Evolutionary conservation across 2,797 vertebrate species (phyloP).

Genomic region (Crossoptilon crossoptilon): DNA sequence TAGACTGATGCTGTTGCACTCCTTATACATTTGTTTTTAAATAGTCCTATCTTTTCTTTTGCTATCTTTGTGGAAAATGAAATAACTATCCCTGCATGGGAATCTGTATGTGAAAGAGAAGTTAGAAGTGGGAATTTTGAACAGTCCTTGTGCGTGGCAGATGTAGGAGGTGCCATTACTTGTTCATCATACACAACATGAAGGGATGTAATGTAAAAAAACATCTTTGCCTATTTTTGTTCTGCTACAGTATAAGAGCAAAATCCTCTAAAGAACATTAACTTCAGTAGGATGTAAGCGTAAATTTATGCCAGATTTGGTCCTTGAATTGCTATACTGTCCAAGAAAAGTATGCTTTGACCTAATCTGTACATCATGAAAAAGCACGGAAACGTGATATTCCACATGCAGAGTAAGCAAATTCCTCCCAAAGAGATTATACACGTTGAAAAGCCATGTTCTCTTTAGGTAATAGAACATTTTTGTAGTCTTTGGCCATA

Average conservation of each 20-base stretch:
- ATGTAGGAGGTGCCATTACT: fast-evolving
- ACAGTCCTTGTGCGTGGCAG: not conserved
- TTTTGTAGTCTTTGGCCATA: not conserved
- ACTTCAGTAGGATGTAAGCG: not conserved
- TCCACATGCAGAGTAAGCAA: not conserved
- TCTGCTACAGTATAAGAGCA: not conserved
- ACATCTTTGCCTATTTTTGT: not conserved
- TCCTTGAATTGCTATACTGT: not conserved
- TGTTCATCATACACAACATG: fast-evolving
- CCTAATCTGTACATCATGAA: not conserved
- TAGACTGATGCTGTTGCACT: fast-evolving
- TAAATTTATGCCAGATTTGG: fast-evolving
- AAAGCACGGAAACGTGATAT: not conserved
- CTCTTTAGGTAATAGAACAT: constrained; percentile 14
- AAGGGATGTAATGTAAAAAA: not conserved
- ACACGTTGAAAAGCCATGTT: not conserved
- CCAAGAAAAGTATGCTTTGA: not conserved
- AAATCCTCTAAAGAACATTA: fast-evolving
- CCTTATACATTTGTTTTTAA: fast-evolving
- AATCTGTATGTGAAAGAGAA: not conserved
- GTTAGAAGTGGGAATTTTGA: not conserved
- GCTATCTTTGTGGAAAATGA: not conserved
- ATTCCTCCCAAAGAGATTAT: not conserved
- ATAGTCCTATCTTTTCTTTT: not conserved
- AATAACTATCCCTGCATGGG: not conserved